These are phyloP conservation scores for Tringa solitaria DNA, from an alignment of 2,113 vertebrate genomes.

Conservation along the genomic window DNA sequence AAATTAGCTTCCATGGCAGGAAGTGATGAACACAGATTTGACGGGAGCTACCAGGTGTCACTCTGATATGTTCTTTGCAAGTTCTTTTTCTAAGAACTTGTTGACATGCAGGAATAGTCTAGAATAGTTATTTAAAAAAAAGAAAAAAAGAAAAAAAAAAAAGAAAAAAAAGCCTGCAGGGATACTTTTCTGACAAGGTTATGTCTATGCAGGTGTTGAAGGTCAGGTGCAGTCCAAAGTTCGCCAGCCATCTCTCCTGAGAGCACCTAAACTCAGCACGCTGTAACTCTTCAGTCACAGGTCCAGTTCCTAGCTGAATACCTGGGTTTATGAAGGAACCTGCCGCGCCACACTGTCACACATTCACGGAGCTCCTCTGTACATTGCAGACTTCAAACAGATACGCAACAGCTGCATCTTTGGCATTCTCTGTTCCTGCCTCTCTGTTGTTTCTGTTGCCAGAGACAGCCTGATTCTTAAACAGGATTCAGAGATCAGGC, in stretches of 20 bases:
- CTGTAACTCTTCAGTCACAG: not conserved
- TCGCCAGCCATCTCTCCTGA: not conserved
- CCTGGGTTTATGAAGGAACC: not conserved
- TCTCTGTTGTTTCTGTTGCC: not conserved
- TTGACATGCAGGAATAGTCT: not conserved
- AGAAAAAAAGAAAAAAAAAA: not conserved
- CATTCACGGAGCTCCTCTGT: not conserved
- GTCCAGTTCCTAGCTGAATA: not conserved
- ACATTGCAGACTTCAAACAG: not conserved
- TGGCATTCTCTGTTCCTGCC: not conserved
- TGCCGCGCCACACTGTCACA: not conserved
- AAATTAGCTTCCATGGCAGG: slow-evolving; percentile 25
- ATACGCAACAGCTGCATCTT: not conserved
- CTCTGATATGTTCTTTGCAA: not conserved
- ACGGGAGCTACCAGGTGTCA: slow-evolving; percentile 23
- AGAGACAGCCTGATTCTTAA: not conserved
- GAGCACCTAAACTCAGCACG: not conserved
- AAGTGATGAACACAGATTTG: slow-evolving; percentile 27
- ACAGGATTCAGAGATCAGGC: not conserved
- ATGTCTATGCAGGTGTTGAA: not conserved
- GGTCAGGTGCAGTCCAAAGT: not conserved
- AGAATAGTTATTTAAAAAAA: not conserved
- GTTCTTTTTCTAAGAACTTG: not conserved
- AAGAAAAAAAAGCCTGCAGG: not conserved
- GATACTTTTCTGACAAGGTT: not conserved